Evolutionary conservation across 2,113 vertebrate species (phyloP).

Genomic region (Calidris pugnax): DNA sequence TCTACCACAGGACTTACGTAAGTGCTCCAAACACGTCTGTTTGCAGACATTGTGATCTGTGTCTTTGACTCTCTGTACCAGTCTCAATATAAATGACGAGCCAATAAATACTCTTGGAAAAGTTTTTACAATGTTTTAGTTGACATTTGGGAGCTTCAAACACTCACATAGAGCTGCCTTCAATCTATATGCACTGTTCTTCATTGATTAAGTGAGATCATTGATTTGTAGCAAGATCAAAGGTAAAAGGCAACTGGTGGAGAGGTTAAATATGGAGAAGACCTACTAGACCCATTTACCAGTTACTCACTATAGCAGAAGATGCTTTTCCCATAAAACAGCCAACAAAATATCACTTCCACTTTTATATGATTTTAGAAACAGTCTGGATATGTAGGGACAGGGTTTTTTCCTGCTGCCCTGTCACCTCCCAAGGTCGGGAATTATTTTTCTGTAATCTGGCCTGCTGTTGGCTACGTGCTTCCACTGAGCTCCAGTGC

Average conservation of each 20-base stretch:
- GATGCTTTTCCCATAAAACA: background rate
- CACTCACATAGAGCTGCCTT: conserved; percentile 31
- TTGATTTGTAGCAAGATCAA: conserved; percentile 53
- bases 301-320: background rate
- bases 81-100: background rate
- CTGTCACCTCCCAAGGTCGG: background rate
- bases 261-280: conserved; percentile 31
- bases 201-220: conserved; percentile 54
- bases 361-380: background rate
- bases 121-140: conserved; percentile 51
- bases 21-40: background rate
- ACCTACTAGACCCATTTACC: background rate
- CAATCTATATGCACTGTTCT: conserved; percentile 47
- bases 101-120: conserved; percentile 64
- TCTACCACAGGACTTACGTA: background rate
- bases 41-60: conserved; percentile 33
- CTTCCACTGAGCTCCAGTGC: background rate
- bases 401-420: background rate
- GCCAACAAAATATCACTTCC: background rate
- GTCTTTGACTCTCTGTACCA: conserved; percentile 19
- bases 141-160: conserved; percentile 60
- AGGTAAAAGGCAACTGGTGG: background rate
- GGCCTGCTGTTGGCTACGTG: background rate
- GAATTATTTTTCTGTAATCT: background rate
- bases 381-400: background rate